Base-by-base conservation (phyloP, 2,113 vertebrate species). In the Sterrhoptilus dennistouni region DNA sequence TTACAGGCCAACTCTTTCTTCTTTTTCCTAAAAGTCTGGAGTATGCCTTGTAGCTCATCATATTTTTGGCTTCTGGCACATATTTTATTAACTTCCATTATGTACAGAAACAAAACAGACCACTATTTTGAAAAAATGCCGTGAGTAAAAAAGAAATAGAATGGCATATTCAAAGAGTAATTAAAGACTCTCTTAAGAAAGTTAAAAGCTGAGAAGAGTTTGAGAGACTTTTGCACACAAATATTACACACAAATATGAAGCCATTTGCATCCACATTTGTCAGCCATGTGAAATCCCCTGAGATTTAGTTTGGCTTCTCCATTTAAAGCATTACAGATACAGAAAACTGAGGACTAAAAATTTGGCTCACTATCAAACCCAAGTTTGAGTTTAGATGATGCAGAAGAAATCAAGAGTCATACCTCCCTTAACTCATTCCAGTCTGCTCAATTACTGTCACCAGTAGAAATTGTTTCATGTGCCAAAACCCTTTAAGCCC, bases 1-100 rank as follows among this genome's bases (percentile, higher is more conserved):
- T 79, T 92, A 57, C 54, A 81, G 86, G 36, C 86, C 61, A 91
- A 71, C 25, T 93, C 88, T 94, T 96, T 95, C 95, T 91, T 95
- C 79, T 93, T 92, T 96, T 82, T 87, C 45, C 69, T 79, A 89
- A 87, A n/a, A 92, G 90, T 90, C 95, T 96, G 95, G 93, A 96
- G 33, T 87, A 95, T 93, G 88, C 92, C 70, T 84, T 82, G 49
- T 94, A 97, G 83, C 95, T 97, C 93, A 94, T 97, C 96, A 97
- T 97, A 96, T 96, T 96, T 97, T 96, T 97, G 70, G 92, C 83
- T 96, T 94, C 96, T 97, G 92, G 96, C 95, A 96, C 78, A 56
- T 94, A 89, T 96, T 97, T 97, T 96, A 97, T 97, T 96, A 97
- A 97, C 94, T 97, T 96, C 74, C 70, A 96, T 97, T 97, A 96